These are phyloP conservation scores for Stichopus horrens DNA, from an alignment of 53 echinoderm and acorn worm species.

Conservation along the genomic window DNA sequence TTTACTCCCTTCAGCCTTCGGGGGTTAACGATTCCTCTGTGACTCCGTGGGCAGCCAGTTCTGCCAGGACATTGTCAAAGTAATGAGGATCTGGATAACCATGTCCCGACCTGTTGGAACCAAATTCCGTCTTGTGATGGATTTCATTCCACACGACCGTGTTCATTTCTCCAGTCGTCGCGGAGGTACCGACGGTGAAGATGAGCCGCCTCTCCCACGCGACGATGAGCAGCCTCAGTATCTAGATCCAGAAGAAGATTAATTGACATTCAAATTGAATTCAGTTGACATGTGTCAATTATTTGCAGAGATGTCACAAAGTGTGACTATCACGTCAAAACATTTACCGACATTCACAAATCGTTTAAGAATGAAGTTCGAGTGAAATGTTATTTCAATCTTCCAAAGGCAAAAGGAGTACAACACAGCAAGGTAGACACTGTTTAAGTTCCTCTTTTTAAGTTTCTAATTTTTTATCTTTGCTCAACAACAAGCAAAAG, in stretches of 20 bases:
- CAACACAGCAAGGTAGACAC: too few relatives aligned
- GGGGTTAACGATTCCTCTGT: slow-evolving; percentile 57
- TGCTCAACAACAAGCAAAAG: too few relatives aligned
- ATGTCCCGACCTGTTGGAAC: slow-evolving; percentile 94
- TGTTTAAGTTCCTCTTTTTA: too few relatives aligned
- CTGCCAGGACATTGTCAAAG: slow-evolving; percentile 82
- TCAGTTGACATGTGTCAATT: neutral
- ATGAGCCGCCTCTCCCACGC: slow-evolving; percentile 94
- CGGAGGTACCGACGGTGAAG: slow-evolving; percentile 92
- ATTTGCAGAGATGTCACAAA: neutral
- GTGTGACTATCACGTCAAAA: neutral
- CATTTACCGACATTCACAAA: too few relatives aligned
- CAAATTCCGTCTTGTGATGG: slow-evolving; percentile 99
- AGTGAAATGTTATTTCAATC: too few relatives aligned
- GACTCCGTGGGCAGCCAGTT: slow-evolving; percentile 86
- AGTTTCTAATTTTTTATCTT: too few relatives aligned
- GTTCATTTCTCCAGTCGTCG: slow-evolving; percentile 84
- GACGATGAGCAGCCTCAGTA: slow-evolving; percentile 75
- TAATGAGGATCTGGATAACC: slow-evolving; percentile 93
- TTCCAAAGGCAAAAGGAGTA: too few relatives aligned
- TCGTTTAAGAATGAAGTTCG: too few relatives aligned
- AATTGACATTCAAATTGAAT: neutral
- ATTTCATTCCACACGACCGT: slow-evolving; percentile 99
- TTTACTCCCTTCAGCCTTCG: too few relatives aligned
- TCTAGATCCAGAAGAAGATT: slow-evolving; percentile 47